A percentile compares a stretch with the other conserved stretches of the same genome.
phyloP scores from a whole-genome alignment of 2,797 vertebrate genomes.

The Coendou prehensilis region DNA sequence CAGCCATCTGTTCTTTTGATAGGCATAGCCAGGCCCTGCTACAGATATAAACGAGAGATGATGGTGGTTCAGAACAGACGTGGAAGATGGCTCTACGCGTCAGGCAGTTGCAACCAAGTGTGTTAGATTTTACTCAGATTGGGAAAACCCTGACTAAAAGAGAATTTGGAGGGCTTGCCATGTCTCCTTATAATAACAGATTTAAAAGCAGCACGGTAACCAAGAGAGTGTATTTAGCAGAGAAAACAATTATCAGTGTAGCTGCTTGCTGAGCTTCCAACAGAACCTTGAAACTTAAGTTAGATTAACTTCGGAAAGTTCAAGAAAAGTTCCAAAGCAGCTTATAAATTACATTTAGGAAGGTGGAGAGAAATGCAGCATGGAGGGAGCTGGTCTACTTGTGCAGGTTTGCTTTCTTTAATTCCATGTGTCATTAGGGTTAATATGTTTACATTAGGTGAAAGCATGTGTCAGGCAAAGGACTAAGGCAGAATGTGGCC shows the following conservation, averaged over 20 bases:
- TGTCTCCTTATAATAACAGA: not conserved
- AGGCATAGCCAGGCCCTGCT: not conserved
- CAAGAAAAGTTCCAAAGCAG: not conserved
- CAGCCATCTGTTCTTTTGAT: not conserved
- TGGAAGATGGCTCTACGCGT: not conserved
- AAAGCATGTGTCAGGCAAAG: not conserved
- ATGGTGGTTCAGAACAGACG: not conserved
- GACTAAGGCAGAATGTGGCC: not conserved
- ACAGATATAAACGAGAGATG: not conserved
- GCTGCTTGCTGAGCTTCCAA: not conserved
- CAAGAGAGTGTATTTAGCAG: not conserved
- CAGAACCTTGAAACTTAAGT: not conserved
- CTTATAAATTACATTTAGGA: not conserved
- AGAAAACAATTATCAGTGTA: not conserved
- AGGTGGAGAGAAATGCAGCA: not conserved
- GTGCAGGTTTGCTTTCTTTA: not conserved
- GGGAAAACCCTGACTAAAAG: not conserved
- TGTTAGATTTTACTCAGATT: conserved; percentile 33
- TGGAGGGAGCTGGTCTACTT: not conserved
- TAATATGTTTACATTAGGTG: not conserved
- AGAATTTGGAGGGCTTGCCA: not conserved
- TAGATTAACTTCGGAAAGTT: not conserved
- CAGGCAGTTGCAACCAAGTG: not conserved
- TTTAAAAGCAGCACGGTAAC: not conserved
- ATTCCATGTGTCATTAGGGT: not conserved